A percentile compares a stretch with the other conserved stretches of the same genome.
Conservation (phyloP, 2,888 invertebrate species). For the Eulithis prunata region DNA sequence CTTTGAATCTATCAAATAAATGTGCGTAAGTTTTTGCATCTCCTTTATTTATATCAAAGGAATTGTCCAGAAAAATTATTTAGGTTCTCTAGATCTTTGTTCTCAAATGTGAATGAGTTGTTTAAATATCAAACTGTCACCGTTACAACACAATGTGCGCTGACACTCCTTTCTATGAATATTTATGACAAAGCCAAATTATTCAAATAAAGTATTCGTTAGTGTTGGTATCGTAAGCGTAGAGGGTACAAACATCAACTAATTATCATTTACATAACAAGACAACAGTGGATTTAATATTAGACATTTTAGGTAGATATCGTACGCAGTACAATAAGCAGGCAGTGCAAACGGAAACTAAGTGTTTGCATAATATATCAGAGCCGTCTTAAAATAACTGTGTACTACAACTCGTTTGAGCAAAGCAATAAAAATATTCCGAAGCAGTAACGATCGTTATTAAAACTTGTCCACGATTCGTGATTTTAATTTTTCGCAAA, state of each 20-base stretch:
- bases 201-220: slow-evolving; percentile 10
- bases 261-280: slow-evolving; percentile 1
- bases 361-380: slow-evolving; percentile 3
- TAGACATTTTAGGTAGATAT: not conserved
- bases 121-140: slow-evolving; percentile 28
- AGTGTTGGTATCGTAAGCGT: too few relatives aligned
- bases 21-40: too few relatives aligned
- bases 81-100: not conserved
- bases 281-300: too few relatives aligned
- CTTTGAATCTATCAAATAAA: too few relatives aligned
- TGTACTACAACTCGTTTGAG: slow-evolving; percentile 13
- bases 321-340: too few relatives aligned
- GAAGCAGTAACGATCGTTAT: slow-evolving; percentile 43
- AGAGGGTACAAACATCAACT: not conserved
- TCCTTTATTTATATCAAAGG: too few relatives aligned
- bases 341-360: not conserved
- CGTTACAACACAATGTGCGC: slow-evolving; percentile 28
- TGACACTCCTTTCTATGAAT: slow-evolving; percentile 31
- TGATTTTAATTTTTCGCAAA: slow-evolving; percentile 76
- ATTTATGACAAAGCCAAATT: slow-evolving; percentile 32
- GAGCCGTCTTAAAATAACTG: slow-evolving; percentile 8
- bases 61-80: too few relatives aligned
- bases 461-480: slow-evolving; percentile 69
- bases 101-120: slow-evolving; percentile 17
- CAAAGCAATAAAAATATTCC: slow-evolving; percentile 25